A percentile compares a stretch with the other conserved stretches of the same genome.
phyloP scores from a whole-genome alignment of 2,113 vertebrate genomes.

The Anoplopoma fimbria region DNA sequence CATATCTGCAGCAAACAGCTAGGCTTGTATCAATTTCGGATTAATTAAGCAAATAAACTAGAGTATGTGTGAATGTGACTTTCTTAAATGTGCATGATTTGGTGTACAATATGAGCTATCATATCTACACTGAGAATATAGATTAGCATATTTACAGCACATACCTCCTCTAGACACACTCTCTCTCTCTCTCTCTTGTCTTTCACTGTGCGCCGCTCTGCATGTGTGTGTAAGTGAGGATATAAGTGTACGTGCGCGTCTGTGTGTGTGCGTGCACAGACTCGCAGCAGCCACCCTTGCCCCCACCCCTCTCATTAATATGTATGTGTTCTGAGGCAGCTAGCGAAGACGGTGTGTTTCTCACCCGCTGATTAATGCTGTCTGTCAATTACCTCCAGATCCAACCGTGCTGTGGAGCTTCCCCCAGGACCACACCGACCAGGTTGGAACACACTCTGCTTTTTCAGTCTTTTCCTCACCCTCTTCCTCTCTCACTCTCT shows the following conservation, averaged over 20 bases:
- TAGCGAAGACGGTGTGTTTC: slow-evolving; percentile 87
- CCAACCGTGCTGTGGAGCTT: slow-evolving; percentile 99
- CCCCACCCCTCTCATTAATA: slow-evolving; percentile 88
- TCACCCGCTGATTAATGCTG: slow-evolving; percentile 93
- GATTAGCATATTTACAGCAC: slow-evolving; percentile 80
- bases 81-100: slow-evolving; percentile 66
- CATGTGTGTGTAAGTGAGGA: slow-evolving; percentile 3
- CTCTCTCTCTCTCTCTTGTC: slow-evolving; percentile 57
- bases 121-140: slow-evolving; percentile 72
- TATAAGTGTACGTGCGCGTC: slow-evolving; percentile 22
- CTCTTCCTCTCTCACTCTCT: slow-evolving; percentile 13
- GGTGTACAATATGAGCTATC: slow-evolving; percentile 71
- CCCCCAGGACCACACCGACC: slow-evolving; percentile 98
- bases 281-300: slow-evolving; percentile 85
- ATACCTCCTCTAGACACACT: slow-evolving; percentile 58
- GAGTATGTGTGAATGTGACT: slow-evolving; percentile 42
- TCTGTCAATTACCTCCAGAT: slow-evolving; percentile 99
- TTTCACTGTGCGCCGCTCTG: slow-evolving; percentile 57
- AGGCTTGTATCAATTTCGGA: slow-evolving; percentile 53
- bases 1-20: slow-evolving; percentile 28
- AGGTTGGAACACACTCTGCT: slow-evolving; percentile 94
- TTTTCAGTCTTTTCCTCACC: slow-evolving; percentile 70
- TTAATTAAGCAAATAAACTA: slow-evolving; percentile 69
- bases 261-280: slow-evolving; percentile 78
- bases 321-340: slow-evolving; percentile 87